Base-by-base conservation (phyloP, 2,113 vertebrate genomes). In the Tachuris rubrigastra region DNA sequence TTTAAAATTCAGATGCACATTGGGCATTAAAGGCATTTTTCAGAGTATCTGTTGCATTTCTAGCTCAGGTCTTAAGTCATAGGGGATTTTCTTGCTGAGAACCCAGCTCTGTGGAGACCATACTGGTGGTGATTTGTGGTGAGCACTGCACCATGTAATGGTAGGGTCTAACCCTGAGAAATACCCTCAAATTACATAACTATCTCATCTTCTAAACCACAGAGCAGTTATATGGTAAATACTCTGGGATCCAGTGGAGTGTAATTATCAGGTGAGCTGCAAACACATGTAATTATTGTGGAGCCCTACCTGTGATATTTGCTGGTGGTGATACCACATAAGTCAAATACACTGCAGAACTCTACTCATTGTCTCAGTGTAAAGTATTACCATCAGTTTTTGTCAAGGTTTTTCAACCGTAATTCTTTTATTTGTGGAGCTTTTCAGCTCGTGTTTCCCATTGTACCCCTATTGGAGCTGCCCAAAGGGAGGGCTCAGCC, bases 131-230 rank as follows among this genome's bases (percentile, higher is more conserved):
- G 50, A 62, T 52, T 85, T 3, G 8, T 77, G 58, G 68, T 52
- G 44, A 74, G 76, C 44, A 23, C n/a, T 31, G 13, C 27, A 74
- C 42, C 35, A 21, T 75, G 28, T 88, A 96, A 71, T 93, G 77
- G 52, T 33, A 75, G 68, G 53, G 63, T 71, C 91, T 90, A 83
- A 17, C 23, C 42, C n/a, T 67, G 65, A 68, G 68, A 90, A 94
- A 71, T 42, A 65, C 65, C 42, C 55, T 72, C 27, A 42, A 65
- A 68, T 84, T 77, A 35, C 76, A 33, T 37, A 71, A 73, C 44
- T 59, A 27, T 67, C 66, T 90, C 68, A 72, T 89, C 88, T 86
- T 68, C 28, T 84, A 74, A 95, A 75, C 88, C 88, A 50, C 90
- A 72, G 41, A 80, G 68, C 55, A 75, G 68, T 79, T 90, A 44